Base-by-base conservation (phyloP, 2,797 vertebrate species). In the Neoniphon sammara region DNA sequence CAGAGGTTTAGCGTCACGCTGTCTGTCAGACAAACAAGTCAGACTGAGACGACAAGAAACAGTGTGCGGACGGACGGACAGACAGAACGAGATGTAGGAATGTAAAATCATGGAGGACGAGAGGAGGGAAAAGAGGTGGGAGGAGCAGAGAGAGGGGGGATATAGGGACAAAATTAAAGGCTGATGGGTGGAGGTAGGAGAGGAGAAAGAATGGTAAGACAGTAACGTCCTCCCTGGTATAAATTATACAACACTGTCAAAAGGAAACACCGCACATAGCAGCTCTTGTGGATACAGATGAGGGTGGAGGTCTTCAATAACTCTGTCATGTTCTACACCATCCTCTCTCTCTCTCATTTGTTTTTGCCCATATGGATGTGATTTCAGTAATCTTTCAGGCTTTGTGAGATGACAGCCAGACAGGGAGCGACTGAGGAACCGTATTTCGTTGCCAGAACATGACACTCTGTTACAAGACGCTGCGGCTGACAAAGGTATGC, bases 401-500 rank as follows among this genome's bases (percentile, higher is more conserved):
- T 91, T 87, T 83, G 83, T 81, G 82, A 87, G 84, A 84, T 87
- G 85, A 90, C 90, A 91, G 89, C 87, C 88, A 91, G 84, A 85
- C 85, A 83, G 72, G 76, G 69, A 80, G 81, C n/a, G n/a, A 78
- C 75, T 59, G 75, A 81, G 73, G 80, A 83, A 80, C 78, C 61
- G 39, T 34, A 49, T 78, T 86, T 80, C 78, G 84, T 80, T 91
- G 86, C 84, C 88, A 90, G 88, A 85, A 90, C 85, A 82, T 82
- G 87, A 90, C 87, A 86, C 79, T 78, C 46, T 52, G 80, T 66
- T 83, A 85, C 80, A 75, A 70, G 76, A 88, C 64, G 82, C 79
- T 84, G 84, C 21, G 74, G 81, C 75, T 55, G 83, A 75, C 70
- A 18, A 83, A 4, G 73, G 69, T 81, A 78, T 73, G 60, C 67